A percentile compares a stretch with the other conserved stretches of the same genome.
phyloP scores from a whole-genome alignment of 2,888 invertebrate genomes.

The Geotrupes spiniger region DNA sequence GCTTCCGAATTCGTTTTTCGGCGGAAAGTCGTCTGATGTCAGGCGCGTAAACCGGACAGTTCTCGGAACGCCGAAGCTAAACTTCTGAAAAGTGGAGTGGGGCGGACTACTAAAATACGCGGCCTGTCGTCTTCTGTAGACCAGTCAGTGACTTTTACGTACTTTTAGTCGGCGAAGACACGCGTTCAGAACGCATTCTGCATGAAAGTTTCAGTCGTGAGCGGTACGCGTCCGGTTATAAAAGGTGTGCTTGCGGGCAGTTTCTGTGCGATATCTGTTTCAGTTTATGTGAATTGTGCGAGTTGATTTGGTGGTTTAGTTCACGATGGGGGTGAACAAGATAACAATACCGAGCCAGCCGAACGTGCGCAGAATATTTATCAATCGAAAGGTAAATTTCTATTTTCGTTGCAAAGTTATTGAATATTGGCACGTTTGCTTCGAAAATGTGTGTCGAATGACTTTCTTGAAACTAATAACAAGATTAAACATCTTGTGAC shows the following conservation, averaged over 20 bases:
- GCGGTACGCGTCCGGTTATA: no score
- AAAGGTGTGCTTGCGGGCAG: no score
- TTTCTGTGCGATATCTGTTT: slow-evolving; percentile 1
- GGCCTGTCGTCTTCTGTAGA: slow-evolving; percentile 15
- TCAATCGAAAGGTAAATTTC: slow-evolving; percentile 43
- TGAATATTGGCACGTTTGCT: no score
- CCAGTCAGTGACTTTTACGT: slow-evolving; percentile 23
- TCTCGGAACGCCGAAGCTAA: slow-evolving; percentile 3
- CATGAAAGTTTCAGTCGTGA: not conserved
- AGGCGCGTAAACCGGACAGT: not conserved
- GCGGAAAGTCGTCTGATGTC: not conserved
- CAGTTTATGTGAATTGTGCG: not conserved
- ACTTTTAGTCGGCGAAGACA: slow-evolving; percentile 2
- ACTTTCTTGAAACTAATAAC: no score
- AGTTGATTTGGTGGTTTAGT: slow-evolving; percentile 7
- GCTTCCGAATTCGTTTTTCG: no score
- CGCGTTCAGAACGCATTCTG: not conserved
- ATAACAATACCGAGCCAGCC: slow-evolving; percentile 43
- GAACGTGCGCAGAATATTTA: slow-evolving; percentile 42
- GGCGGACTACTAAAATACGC: slow-evolving; percentile 21
- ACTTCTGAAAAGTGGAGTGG: slow-evolving; percentile 13
- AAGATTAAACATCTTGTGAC: no score
- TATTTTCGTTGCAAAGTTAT: not conserved
- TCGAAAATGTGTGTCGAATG: no score
- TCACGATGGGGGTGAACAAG: slow-evolving; percentile 46